Base-by-base conservation (phyloP, 2,888 invertebrate genomes). In the Cephus sareptanus region DNA sequence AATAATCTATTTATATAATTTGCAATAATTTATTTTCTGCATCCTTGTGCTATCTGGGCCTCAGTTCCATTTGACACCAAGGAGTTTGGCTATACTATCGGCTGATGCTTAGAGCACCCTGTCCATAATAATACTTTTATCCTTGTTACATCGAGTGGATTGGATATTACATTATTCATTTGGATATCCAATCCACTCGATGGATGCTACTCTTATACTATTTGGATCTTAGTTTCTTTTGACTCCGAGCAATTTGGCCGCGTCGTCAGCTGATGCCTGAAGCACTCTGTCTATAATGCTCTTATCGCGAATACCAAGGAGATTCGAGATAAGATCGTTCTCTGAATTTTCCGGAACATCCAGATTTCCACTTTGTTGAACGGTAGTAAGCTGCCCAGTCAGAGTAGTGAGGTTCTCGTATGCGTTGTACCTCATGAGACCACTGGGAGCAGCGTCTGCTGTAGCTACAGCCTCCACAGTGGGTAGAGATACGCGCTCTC, bases 191-290 rank as follows among this genome's bases (percentile, higher is more conserved):
- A 56, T 56, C 56, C 9, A 56, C 56, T 56, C 56, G 56, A 56
- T 2, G 9, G 56, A 56, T 9, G 23, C 4, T 56, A 56, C 56
- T 56, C 56, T 56, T 56, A 56, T 56, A 56, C 56, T 56, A 56
- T 31, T 81, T 88, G 81, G 90, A 80, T 91, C 91, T 74, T 92
- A 92, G 83, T 92, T 92, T 81, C 95, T 96, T 81, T 96, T 96
- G 76, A 98, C 96, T 34, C 98, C 96, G 34, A 98, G 93, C 82
- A 98, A 94, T 90, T 97, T 96, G 1, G 98, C 98, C 34, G 98
- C 98, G 89, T 97, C 97, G 83, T 95, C 95, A 40, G 97, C 95
- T 1, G 96, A 94, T 35, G 97, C 96, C 4, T 95, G 94, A 56
- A 98, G 94, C 82, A 96, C 94, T 91, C 96, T 95, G 88, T 98